Evolutionary conservation across 2,888 invertebrate species (phyloP).

Genomic region (Apomyelois bistriatella): DNA sequence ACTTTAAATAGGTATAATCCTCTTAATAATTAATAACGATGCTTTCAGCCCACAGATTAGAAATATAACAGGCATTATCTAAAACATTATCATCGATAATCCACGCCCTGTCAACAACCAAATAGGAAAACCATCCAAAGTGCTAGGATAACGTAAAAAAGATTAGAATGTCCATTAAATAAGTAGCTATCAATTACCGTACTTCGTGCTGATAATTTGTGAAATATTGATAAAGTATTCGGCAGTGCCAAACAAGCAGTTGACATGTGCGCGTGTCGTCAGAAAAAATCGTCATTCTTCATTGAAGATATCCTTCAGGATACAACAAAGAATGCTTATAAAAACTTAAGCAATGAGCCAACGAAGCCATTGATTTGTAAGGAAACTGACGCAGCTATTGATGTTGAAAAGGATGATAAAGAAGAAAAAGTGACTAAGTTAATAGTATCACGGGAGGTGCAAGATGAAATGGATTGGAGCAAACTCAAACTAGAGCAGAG

Average conservation of each 20-base stretch:
- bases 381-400: slow-evolving; percentile 13
- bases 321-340: slow-evolving; percentile 45
- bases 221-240: slow-evolving; percentile 55
- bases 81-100: slow-evolving; percentile 27
- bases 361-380: slow-evolving; percentile 44
- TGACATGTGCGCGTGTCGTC: slow-evolving; percentile 71
- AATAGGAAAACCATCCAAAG: slow-evolving; percentile 26
- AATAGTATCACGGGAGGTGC: slow-evolving; percentile 41
- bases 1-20: slow-evolving; percentile 12
- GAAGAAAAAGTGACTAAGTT: slow-evolving; percentile 34
- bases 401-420: slow-evolving; percentile 10
- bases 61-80: slow-evolving; percentile 24
- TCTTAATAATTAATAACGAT: slow-evolving; percentile 30
- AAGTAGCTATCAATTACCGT: slow-evolving; percentile 74
- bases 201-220: slow-evolving; percentile 50
- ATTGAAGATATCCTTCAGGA: slow-evolving; percentile 67
- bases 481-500: slow-evolving; percentile 49
- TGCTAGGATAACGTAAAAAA: slow-evolving; percentile 22
- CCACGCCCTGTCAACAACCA: slow-evolving; percentile 24
- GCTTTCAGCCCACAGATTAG: slow-evolving; percentile 37
- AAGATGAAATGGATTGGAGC: slow-evolving; percentile 42
- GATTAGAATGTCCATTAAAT: slow-evolving; percentile 72
- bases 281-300: slow-evolving; percentile 64
- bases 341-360: slow-evolving; percentile 47
- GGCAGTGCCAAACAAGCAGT: slow-evolving; percentile 54